A percentile compares a stretch with the other conserved stretches of the same genome.
phyloP scores from a whole-genome alignment of 2,113 vertebrate genomes.

The Hypocryptadius cinnamomeus region DNA sequence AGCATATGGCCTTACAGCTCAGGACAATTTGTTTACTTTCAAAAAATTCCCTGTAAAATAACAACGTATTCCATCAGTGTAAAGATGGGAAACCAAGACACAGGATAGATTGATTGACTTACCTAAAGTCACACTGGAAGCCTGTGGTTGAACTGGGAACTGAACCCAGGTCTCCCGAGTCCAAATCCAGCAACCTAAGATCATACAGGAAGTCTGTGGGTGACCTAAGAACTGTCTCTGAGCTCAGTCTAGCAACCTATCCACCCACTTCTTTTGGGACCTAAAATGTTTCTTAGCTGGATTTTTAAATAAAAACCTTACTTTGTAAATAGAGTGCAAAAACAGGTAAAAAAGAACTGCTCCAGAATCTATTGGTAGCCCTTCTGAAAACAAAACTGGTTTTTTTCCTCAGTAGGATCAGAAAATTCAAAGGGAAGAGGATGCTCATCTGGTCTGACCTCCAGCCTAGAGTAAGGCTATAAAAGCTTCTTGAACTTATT shows the following conservation, averaged over 20 bases:
- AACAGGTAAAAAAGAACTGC: neutral
- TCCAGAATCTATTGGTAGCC: neutral
- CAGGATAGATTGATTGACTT: constrained; percentile 33
- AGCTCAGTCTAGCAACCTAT: neutral
- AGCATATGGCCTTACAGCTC: neutral
- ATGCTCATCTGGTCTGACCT: neutral
- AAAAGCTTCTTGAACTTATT: neutral
- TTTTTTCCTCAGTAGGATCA: neutral
- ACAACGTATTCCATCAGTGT: neutral
- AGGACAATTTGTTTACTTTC: neutral
- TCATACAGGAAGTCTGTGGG: constrained; percentile 59
- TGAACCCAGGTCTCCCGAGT: constrained; percentile 53
- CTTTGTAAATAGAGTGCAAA: neutral
- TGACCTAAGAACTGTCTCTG: constrained; percentile 47
- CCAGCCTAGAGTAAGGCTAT: neutral
- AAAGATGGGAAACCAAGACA: constrained; percentile 8
- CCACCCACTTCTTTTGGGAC: neutral
- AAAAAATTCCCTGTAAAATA: neutral
- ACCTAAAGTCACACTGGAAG: constrained; percentile 57
- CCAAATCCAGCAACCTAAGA: constrained; percentile 65
- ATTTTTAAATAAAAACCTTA: neutral
- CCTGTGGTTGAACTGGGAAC: constrained; percentile 62
- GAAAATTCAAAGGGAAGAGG: neutral
- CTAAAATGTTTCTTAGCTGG: neutral
- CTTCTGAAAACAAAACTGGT: neutral